phyloP scores from a whole-genome alignment of 2,888 invertebrate genomes.

The Pachycephus smyrnensis region DNA sequence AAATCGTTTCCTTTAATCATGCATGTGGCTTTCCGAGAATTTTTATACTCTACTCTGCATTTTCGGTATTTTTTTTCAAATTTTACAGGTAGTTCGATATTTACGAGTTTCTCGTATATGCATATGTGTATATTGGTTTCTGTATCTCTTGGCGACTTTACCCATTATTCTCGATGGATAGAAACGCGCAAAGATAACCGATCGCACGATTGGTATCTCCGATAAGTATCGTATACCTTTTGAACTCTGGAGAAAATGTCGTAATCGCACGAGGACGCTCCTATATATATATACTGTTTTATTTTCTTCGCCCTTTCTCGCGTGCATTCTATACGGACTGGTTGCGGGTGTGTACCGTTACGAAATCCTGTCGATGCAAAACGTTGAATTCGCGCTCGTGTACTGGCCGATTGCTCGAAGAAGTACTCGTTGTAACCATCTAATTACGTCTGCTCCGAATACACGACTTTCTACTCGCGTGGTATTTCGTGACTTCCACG shows the following conservation, averaged over 20 bases:
- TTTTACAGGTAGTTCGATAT: too few species aligned
- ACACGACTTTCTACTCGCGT: constrained; percentile 44
- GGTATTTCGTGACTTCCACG: constrained; percentile 24
- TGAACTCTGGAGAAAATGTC: not conserved
- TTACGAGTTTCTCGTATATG: too few species aligned
- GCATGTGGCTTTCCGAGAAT: not conserved
- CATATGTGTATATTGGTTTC: not conserved
- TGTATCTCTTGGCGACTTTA: not conserved
- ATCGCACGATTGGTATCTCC: not conserved
- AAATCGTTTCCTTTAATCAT: not conserved
- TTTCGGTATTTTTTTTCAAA: not conserved
- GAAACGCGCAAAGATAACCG: not conserved
- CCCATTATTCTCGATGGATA: not conserved
- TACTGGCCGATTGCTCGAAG: not conserved
- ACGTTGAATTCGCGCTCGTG: constrained; percentile 6
- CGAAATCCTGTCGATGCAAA: not conserved
- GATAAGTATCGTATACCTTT: not conserved
- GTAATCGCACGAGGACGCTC: not conserved
- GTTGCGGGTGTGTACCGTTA: not conserved
- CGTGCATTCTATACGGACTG: not conserved
- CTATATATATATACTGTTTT: not conserved
- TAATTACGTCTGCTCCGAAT: constrained; percentile 41
- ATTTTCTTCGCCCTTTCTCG: not conserved
- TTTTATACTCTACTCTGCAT: not conserved
- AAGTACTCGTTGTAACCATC: constrained; percentile 26